phyloP scores from a whole-genome alignment of 2,888 invertebrate species.

The Cephus sareptanus region DNA sequence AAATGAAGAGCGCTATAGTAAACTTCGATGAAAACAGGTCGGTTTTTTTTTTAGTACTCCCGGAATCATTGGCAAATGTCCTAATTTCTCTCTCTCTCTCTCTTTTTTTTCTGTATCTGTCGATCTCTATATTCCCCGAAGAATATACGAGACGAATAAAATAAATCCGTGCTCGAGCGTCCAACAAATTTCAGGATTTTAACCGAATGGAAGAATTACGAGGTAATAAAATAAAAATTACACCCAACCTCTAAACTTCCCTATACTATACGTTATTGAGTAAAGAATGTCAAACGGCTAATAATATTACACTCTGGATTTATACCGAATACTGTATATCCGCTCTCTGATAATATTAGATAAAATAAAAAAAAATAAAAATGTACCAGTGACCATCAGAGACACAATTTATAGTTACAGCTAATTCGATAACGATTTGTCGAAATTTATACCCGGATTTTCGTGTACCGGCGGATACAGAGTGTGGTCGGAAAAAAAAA shows the following conservation, averaged over 20 bases:
- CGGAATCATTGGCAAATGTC: neutral
- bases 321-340: neutral
- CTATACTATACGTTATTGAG: neutral
- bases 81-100: neutral
- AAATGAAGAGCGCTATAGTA: neutral
- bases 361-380: neutral
- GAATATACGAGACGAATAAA: neutral
- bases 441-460: neutral
- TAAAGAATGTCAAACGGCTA: neutral
- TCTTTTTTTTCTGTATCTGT: no score
- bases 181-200: neutral
- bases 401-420: neutral
- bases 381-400: neutral
- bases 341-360: neutral
- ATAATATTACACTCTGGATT: neutral
- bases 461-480: neutral
- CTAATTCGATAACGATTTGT: neutral
- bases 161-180: neutral
- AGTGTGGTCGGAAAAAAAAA: neutral
- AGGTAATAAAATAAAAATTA: neutral
- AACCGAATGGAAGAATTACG: neutral
- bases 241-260: neutral
- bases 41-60: neutral
- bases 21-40: neutral
- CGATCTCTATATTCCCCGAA: neutral